Base-by-base conservation (phyloP, 1,140 invertebrate genomes). In the Charaxes varanes region DNA sequence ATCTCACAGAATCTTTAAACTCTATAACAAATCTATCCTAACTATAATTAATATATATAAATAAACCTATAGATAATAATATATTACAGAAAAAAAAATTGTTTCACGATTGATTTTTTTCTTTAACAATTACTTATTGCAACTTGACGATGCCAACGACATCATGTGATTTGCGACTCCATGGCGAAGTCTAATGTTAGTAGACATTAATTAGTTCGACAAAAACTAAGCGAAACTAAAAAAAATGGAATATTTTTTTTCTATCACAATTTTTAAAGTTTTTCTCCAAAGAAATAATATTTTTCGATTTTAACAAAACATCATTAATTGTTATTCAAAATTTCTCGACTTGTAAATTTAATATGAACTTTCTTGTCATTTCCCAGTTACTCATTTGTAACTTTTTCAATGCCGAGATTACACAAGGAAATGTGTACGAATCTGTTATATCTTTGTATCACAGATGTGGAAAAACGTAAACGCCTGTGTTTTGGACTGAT, bases 231-330 rank as follows among this genome's bases (percentile, higher is more conserved):
- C 35, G 41, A 46, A 28, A 47, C 54, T 65, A 62, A 59, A 49
- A 31, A 65, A 63, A 65, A 65, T 65, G 62, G 62, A 65, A 65
- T 62, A 50, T 53, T 35, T 36, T 32, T 58, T 41, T 53, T 47
- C 37, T 60, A 61, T 63, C 53, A 67, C 60, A 63, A 47, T 44
- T 44, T 34, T 44, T 18, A 26, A 37, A 19, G 26, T 18, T 36
- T 14, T 36, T 26, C 31, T 19, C 26, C 11, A 41, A 41, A 27
- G 19, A 31, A 24, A 10, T 22, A 14, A 28, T 23, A n/a, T n/a
- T n/a, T n/a, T n/a, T n/a, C n/a, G n/a, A n/a, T n/a, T n/a, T n/a
- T n/a, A n/a, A n/a, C n/a, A n/a, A n/a, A n/a, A n/a, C n/a, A n/a
- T n/a, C n/a, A n/a, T n/a, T n/a, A n/a, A n/a, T n/a, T n/a, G n/a